Percentiles rank a stretch among this genome's conserved stretches.
Conservation (phyloP, 2,113 vertebrate genomes). For the Gorsachius goisagi region DNA sequence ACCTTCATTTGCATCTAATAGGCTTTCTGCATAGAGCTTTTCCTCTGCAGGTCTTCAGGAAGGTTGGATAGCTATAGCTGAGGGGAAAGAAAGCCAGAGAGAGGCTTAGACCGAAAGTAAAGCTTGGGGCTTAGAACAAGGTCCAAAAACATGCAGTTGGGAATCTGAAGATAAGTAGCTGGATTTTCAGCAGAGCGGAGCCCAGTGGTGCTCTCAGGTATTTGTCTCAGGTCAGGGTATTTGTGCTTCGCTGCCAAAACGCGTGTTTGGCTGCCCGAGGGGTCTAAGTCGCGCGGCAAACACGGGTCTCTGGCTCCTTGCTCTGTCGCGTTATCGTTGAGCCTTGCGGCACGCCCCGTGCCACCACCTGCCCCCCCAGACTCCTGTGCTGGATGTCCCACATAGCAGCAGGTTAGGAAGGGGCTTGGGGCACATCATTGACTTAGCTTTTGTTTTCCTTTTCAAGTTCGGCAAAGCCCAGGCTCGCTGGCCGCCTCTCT, state of each 20-base stretch:
- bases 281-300: rapidly evolving
- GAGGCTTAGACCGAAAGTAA: not conserved
- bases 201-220: not conserved
- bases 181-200: not conserved
- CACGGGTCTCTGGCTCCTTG: not conserved
- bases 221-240: not conserved
- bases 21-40: not conserved
- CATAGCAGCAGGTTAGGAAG: slow-evolving; percentile 7
- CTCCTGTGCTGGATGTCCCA: not conserved
- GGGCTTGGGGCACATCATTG: not conserved
- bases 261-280: not conserved
- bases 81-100: not conserved
- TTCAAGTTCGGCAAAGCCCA: slow-evolving; percentile 58
- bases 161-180: not conserved
- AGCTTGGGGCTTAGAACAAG: not conserved
- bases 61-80: not conserved
- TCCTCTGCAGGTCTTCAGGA: not conserved
- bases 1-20: not conserved
- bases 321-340: not conserved
- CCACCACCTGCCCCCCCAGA: not conserved
- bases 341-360: not conserved
- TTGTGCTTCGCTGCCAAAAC: not conserved
- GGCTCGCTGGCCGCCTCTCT: slow-evolving; percentile 41
- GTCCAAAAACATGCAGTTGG: not conserved
- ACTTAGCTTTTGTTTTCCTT: slow-evolving; percentile 66